These are phyloP conservation scores for Tromatobia lineatoria DNA, from an alignment of 2,888 invertebrate species.

Conservation along the genomic window DNA sequence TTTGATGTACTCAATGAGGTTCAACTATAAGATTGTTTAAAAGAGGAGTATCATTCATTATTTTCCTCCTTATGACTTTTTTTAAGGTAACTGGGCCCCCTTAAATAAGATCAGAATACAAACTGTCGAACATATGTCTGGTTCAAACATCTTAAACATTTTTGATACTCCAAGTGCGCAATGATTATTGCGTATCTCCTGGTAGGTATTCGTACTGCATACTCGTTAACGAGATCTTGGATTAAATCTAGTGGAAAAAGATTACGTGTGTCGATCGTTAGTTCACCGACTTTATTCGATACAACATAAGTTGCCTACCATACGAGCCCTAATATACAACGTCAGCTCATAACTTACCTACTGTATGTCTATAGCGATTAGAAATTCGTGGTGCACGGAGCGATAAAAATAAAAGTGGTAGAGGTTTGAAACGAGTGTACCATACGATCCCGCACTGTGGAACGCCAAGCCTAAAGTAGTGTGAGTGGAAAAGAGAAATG, in stretches of 20 bases:
- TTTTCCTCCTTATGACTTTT: too few relatives aligned
- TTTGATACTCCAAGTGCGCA: background rate
- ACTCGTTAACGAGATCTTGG: slow-evolving; percentile 41
- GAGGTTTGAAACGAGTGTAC: slow-evolving; percentile 62
- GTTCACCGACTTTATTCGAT: slow-evolving; percentile 62
- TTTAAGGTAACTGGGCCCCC: background rate
- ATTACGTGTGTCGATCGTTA: slow-evolving; percentile 54
- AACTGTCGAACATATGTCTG: background rate
- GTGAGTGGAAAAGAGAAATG: slow-evolving; percentile 64
- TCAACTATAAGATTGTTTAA: too few relatives aligned
- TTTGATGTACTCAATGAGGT: too few relatives aligned
- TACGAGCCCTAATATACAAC: slow-evolving; percentile 33
- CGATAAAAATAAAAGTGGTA: slow-evolving; percentile 67
- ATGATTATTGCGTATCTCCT: background rate
- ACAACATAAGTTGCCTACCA: slow-evolving; percentile 24
- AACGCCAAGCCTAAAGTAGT: slow-evolving; percentile 32
- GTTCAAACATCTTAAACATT: background rate
- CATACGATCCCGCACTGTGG: slow-evolving; percentile 52
- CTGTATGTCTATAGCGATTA: slow-evolving; percentile 69
- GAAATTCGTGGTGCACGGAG: slow-evolving; percentile 69
- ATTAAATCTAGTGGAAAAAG: slow-evolving; percentile 38
- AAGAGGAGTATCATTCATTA: too few relatives aligned
- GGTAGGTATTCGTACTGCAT: background rate
- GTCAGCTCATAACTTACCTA: slow-evolving; percentile 24
- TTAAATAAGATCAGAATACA: background rate